Base-by-base conservation (phyloP, 30 jellyfish, hydroid and myxozoan species). In the Aurelia aurita region DNA sequence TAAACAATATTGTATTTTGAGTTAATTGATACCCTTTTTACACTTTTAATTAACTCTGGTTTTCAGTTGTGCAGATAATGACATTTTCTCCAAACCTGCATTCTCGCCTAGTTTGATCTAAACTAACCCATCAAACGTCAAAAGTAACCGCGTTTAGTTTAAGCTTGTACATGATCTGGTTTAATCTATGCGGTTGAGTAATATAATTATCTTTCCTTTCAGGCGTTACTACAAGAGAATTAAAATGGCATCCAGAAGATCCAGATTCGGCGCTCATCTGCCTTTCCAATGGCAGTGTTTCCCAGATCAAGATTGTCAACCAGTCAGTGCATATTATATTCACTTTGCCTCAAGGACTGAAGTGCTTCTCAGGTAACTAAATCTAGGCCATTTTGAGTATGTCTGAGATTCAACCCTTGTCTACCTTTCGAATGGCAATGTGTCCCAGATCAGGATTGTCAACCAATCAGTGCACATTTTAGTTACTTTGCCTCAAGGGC, bases 171-270 rank as follows among this genome's bases (percentile, higher is more conserved):
- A 39, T 8, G 13, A 3, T 15, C 9, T 39, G 51, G 13, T 39
- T 39, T 39, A 0, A 8, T 39, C 1, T 39, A 39, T 6, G 13
- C 13, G 51, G 51, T 39, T 39, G 12, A 39, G 18, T 54, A 14
- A 49, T 3, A 63, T 28, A 8, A 14, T 35, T 49, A 63, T 14
- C 31, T 47, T 83, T 27, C 20, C 6, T 73, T 82, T 73, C 72
- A 91, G 98, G 72, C 70, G 87, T 91, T 6, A 31, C 35, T 71
- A 83, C 77, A 12, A 74, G 89, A 43, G 91, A 92, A 26, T 22
- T 92, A 27, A 85, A 75, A 44, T 82, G 92, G 86, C 96, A 92
- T 77, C 98, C 98, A 14, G 98, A 92, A 51, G 85, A 66, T 35
- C 77, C 92, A 3, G 86, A 78, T 1, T 22, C 82, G 21, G 85